Conservation (phyloP, 1,140 invertebrate genomes). For the Wiebesia pumilae region DNA sequence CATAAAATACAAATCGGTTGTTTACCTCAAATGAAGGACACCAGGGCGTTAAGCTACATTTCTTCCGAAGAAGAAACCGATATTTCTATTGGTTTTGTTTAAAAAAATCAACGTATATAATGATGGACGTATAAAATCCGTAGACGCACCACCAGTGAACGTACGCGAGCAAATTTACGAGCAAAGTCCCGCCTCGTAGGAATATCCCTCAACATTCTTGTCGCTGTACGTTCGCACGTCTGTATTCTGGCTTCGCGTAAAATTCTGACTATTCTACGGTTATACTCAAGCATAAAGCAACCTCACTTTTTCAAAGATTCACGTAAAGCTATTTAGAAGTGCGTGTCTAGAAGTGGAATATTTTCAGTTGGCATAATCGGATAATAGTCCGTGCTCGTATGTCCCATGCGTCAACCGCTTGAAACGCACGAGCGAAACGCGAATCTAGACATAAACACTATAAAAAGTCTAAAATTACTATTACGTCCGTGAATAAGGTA, state of each 20-base stretch:
- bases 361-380: not conserved
- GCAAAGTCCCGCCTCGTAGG: not conserved
- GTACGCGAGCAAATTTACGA: not conserved
- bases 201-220: not conserved
- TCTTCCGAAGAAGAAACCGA: too few species aligned
- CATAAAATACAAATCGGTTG: too few species aligned
- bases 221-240: not conserved
- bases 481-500: not conserved
- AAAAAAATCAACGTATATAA: too few species aligned
- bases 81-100: too few species aligned
- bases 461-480: conserved; percentile 6
- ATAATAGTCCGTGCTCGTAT: not conserved
- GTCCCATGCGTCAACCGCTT: not conserved
- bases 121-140: too few species aligned
- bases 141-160: too few species aligned
- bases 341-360: not conserved
- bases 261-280: not conserved
- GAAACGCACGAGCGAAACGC: not conserved
- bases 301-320: not conserved
- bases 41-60: too few species aligned
- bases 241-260: not conserved
- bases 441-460: not conserved
- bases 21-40: too few species aligned
- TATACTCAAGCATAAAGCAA: not conserved
- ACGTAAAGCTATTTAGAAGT: not conserved